A percentile compares a stretch with the other conserved stretches of the same genome.
phyloP scores from a whole-genome alignment of 2,888 invertebrate species.

The Lordiphosa andalusiaca region DNA sequence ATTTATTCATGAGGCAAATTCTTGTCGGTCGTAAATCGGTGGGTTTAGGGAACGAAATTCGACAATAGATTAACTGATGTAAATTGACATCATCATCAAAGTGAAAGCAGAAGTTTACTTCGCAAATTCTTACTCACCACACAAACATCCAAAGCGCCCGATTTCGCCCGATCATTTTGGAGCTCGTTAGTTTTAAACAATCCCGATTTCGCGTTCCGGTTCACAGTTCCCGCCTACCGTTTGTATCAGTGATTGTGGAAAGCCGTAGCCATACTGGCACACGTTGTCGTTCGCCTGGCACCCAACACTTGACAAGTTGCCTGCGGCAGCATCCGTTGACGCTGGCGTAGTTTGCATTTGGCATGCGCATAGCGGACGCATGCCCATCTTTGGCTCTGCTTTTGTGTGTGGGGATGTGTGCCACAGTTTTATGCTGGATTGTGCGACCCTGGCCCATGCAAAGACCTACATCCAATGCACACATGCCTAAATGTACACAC shows the following conservation, averaged over 20 bases:
- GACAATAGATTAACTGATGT: background rate
- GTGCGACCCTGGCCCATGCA: too few relatives aligned
- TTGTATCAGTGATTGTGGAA: slow-evolving; percentile 17
- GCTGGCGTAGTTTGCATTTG: slow-evolving; percentile 39
- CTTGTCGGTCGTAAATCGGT: background rate
- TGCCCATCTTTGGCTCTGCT: background rate
- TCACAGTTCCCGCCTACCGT: slow-evolving; percentile 24
- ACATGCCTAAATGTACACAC: too few relatives aligned
- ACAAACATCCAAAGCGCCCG: too few relatives aligned
- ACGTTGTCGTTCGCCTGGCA: slow-evolving; percentile 42
- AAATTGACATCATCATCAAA: background rate
- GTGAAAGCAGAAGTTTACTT: too few relatives aligned
- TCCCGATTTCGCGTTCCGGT: slow-evolving; percentile 3
- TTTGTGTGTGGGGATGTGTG: background rate
- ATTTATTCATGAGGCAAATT: slow-evolving; percentile 21
- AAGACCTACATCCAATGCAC: too few relatives aligned
- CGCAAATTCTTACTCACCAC: too few relatives aligned
- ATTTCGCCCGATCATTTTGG: background rate
- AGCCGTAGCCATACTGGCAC: slow-evolving; percentile 18
- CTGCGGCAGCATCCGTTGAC: slow-evolving; percentile 37
- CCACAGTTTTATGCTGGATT: too few relatives aligned
- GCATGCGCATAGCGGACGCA: slow-evolving; percentile 46
- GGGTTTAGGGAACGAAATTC: background rate
- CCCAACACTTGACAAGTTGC: slow-evolving; percentile 44
- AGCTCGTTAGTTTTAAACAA: background rate